Evolutionary conservation across 2,888 invertebrate genomes (phyloP), one percentile per base, ranked within the genome.

Genomic region (Nomada fucata): DNA sequence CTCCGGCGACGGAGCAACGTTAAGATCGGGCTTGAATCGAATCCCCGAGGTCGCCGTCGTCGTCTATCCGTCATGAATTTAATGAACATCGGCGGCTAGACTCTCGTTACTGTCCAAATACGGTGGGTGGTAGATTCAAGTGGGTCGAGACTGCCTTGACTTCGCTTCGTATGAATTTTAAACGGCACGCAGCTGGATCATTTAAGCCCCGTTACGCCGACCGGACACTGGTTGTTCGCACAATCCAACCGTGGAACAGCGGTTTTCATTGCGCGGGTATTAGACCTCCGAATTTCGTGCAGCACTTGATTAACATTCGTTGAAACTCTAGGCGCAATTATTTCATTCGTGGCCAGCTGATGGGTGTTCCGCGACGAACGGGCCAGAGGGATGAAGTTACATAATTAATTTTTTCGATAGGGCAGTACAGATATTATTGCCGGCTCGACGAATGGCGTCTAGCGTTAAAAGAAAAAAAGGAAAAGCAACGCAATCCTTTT

Each of bases 131-230:
- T 59, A 70, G 44, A 64, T 79, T 73, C 18, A 81, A 81, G 67
- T 81, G 59, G 81, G 82, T 82, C 81, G 74, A 53, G 74, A 9
- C 74, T 81, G 80, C 55, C 80, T 67, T 73, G 67, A n/a, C 59
- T 82, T 20, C 57, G 68, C 82, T 81, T 82, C 59, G 81, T 82
- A 82, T 81, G 82, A 81, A 82, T 81, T 82, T 81, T 74, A 81
- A 81, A 61, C 61, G 29, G 29, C 47, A 64, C 52, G 68, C 68
- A 67, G 68, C 67, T 81, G 67, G 73, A 60, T 53, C 18, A 13
- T 42, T 42, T 36, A n/a, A 60, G 70, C 52, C 36, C 36, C 36
- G 36, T 60, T 70, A 23, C 47, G 52, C 18, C 47, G 7, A 29
- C 47, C 47, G 1, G 47, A 47, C 47, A 47, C 13, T 15, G 47